Percentiles rank a stretch among this genome's conserved stretches.
These are phyloP conservation scores for Eupristina koningsbergeri DNA, from an alignment of 1,140 invertebrate genomes.

Conservation along the genomic window DNA sequence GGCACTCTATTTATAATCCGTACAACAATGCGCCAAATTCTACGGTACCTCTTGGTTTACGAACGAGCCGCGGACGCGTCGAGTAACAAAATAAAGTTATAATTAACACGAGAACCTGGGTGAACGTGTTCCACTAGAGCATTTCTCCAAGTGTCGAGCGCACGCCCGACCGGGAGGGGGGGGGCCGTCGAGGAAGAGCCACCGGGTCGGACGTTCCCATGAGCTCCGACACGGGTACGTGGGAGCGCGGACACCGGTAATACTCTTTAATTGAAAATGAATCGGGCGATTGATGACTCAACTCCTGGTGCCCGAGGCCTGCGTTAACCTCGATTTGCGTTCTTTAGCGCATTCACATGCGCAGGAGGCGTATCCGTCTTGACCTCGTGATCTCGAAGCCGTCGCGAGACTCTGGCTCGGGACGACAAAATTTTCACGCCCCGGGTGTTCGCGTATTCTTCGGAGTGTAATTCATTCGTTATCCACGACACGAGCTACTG, in stretches of 20 bases:
- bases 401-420: too few relatives aligned
- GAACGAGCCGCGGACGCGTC: neutral
- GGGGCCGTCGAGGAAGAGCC: too few relatives aligned
- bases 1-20: constrained; percentile 11
- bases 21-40: constrained; percentile 3
- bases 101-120: constrained; percentile 18
- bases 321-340: neutral
- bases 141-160: too few relatives aligned
- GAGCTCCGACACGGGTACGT: neutral
- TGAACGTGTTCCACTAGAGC: too few relatives aligned
- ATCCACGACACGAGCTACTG: too few relatives aligned
- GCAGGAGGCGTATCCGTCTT: too few relatives aligned
- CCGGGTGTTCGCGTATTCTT: too few relatives aligned
- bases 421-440: too few relatives aligned
- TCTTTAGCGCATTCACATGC: too few relatives aligned
- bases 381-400: too few relatives aligned
- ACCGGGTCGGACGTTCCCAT: neutral
- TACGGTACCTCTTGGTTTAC: neutral
- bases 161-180: too few relatives aligned
- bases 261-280: constrained; percentile 36
- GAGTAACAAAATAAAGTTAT: constrained; percentile 23
- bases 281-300: constrained; percentile 27
- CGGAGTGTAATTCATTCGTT: too few relatives aligned
- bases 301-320: neutral
- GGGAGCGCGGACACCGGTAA: neutral